Conservation (phyloP, 2,113 vertebrate genomes). For the Andinoacara biseriatus region DNA sequence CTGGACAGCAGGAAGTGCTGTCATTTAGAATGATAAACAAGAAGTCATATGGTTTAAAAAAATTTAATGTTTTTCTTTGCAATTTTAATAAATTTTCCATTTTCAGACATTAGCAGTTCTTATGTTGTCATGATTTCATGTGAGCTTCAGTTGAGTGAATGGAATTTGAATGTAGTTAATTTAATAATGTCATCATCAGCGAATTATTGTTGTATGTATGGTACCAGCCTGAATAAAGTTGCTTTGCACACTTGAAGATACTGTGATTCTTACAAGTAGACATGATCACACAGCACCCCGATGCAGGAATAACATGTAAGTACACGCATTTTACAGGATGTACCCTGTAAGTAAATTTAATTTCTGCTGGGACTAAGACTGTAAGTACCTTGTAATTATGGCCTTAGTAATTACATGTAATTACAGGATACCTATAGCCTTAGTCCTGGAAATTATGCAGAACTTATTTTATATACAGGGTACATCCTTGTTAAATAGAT, state of each 20-base stretch:
- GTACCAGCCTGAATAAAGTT: slow-evolving; percentile 65
- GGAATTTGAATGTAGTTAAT: slow-evolving; percentile 54
- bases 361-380: no score
- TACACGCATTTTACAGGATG: no score
- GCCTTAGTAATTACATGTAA: no score
- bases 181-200: slow-evolving; percentile 31
- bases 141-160: slow-evolving; percentile 33
- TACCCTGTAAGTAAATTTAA: no score
- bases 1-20: slow-evolving; percentile 19
- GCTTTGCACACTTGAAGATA: slow-evolving; percentile 52
- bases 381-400: no score
- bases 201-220: slow-evolving; percentile 47
- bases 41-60: slow-evolving; percentile 18
- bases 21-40: slow-evolving; percentile 16
- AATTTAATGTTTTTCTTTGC: slow-evolving; percentile 24
- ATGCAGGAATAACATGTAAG: not conserved
- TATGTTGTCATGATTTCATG: slow-evolving; percentile 14
- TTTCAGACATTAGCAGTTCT: not conserved
- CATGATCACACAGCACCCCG: not conserved
- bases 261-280: not conserved
- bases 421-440: no score
- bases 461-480: no score
- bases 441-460: no score
- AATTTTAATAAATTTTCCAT: slow-evolving; percentile 36
- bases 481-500: no score